These are phyloP conservation scores for Hecatera dysodea DNA, from an alignment of 2,888 invertebrate genomes.

Conservation along the genomic window DNA sequence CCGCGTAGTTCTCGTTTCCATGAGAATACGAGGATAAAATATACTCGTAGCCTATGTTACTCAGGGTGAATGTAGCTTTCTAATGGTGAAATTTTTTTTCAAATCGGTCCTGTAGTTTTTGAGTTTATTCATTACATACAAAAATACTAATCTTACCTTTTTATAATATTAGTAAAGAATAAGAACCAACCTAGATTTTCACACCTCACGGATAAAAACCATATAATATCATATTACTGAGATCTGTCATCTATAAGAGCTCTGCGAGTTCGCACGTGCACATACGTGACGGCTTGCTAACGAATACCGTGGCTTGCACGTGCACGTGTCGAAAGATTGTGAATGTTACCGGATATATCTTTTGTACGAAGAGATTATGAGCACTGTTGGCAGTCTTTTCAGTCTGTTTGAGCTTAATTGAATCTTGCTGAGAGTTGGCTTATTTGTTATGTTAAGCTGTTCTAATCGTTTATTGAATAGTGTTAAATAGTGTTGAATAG, in stretches of 20 bases:
- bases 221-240: slow-evolving; percentile 7
- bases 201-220: background rate
- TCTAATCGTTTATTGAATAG: background rate
- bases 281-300: slow-evolving; percentile 6
- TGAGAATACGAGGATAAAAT: too few species aligned
- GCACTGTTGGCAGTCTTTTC: background rate
- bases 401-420: too few species aligned
- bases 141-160: too few species aligned
- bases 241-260: background rate
- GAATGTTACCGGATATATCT: background rate
- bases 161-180: too few species aligned
- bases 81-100: too few species aligned
- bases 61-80: too few species aligned
- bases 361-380: background rate
- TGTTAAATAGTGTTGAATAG: background rate
- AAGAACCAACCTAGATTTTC: background rate
- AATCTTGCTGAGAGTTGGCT: background rate
- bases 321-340: background rate
- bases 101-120: too few species aligned
- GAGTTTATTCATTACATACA: too few species aligned
- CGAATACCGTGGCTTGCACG: background rate
- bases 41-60: too few species aligned
- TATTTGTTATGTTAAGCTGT: background rate
- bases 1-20: too few species aligned
- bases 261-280: background rate